phyloP scores from a whole-genome alignment of 2,888 invertebrate genomes.

The Tachystola acroxantha region DNA sequence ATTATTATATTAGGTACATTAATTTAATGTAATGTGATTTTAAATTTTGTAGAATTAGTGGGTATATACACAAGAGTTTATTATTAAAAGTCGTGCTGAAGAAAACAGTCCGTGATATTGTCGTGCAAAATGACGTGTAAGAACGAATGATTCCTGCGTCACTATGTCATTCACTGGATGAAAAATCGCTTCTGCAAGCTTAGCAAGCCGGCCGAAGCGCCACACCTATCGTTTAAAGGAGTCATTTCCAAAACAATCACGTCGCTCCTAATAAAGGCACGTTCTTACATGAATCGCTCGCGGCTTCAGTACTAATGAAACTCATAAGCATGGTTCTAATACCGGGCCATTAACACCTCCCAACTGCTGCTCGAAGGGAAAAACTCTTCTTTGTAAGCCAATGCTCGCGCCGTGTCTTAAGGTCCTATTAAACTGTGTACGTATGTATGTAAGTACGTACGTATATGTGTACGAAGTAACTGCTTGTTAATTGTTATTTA shows the following conservation, averaged over 20 bases:
- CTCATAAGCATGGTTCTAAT: slow-evolving; percentile 69
- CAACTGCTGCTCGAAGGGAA: slow-evolving; percentile 57
- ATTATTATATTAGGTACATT: no score
- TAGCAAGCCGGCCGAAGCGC: slow-evolving; percentile 6
- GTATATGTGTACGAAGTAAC: slow-evolving; percentile 20
- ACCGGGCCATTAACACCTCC: slow-evolving; percentile 62
- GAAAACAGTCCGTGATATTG: no score
- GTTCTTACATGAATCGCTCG: slow-evolving; percentile 68
- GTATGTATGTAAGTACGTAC: no score
- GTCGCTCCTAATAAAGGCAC: slow-evolving; percentile 67
- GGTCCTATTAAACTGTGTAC: slow-evolving; percentile 58
- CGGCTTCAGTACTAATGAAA: slow-evolving; percentile 66
- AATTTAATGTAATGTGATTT: no score
- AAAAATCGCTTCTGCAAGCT: slow-evolving; percentile 13
- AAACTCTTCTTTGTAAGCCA: slow-evolving; percentile 44
- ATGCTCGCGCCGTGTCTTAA: slow-evolving; percentile 34
- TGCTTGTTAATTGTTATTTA: slow-evolving; percentile 23
- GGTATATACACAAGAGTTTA: no score
- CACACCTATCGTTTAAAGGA: slow-evolving; percentile 29
- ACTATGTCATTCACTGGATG: slow-evolving; percentile 6
- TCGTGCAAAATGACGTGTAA: no score
- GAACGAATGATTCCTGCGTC: background rate
- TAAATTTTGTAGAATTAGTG: no score
- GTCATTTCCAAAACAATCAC: slow-evolving; percentile 67
- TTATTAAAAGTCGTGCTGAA: no score